phyloP scores from a whole-genome alignment of 1,140 invertebrate genomes.

The Tetragonula clypearis region DNA sequence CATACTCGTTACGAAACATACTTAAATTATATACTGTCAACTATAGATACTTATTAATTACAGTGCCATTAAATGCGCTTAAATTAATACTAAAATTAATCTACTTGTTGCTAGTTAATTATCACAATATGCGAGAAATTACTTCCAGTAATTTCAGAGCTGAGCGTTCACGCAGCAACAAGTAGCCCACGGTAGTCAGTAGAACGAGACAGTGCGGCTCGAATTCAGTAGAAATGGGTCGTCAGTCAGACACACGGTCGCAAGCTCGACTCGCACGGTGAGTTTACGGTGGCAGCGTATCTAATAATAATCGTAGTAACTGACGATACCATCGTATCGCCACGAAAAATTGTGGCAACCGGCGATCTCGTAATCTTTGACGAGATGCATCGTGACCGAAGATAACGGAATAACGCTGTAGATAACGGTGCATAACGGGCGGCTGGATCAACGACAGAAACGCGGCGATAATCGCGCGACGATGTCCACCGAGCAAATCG shows the following conservation, averaged over 20 bases:
- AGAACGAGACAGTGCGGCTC: not conserved
- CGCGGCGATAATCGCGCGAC: conserved; percentile 56
- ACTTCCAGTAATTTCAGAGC: not conserved
- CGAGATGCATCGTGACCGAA: conserved; percentile 32
- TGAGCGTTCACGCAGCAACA: not conserved
- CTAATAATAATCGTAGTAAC: conserved; percentile 56
- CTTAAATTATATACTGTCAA: too few relatives aligned
- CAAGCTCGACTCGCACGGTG: not conserved
- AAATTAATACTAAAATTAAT: too few relatives aligned
- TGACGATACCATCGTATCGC: conserved; percentile 49
- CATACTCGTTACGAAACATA: too few relatives aligned
- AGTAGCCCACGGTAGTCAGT: not conserved
- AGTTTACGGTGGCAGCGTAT: conserved; percentile 25
- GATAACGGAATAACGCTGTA: conserved; percentile 48
- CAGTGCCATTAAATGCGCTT: too few relatives aligned
- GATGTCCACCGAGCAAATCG: conserved; percentile 31
- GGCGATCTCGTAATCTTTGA: conserved; percentile 51
- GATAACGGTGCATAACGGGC: conserved; percentile 50
- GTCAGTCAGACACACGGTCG: conserved; percentile 4
- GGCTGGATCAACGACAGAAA: conserved; percentile 50
- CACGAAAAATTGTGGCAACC: conserved; percentile 10
- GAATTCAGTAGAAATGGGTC: not conserved
- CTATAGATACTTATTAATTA: too few relatives aligned
- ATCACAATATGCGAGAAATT: not conserved
- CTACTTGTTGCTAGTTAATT: not conserved